A percentile compares a stretch with the other conserved stretches of the same genome.
phyloP scores from a whole-genome alignment of 1,140 invertebrate genomes.

The Drosophila teissieri region DNA sequence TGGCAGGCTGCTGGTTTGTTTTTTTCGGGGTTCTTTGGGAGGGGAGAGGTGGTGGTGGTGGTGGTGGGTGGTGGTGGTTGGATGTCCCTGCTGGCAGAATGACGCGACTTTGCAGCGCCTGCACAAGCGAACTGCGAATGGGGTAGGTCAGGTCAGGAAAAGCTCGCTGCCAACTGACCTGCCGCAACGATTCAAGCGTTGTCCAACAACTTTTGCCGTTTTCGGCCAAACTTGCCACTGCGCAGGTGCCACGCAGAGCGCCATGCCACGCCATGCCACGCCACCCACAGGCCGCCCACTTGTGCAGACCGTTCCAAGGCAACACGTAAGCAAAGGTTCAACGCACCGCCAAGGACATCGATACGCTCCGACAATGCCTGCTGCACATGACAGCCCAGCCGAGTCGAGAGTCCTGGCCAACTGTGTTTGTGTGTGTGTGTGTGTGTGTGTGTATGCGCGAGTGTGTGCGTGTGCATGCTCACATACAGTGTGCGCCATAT shows the following conservation, averaged over 20 bases:
- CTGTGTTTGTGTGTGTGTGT: neutral
- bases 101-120: constrained; percentile 52
- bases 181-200: constrained; percentile 55
- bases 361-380: constrained; percentile 53
- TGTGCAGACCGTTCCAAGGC: constrained; percentile 67
- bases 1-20: neutral
- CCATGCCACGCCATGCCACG: neutral
- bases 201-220: constrained; percentile 13
- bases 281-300: neutral
- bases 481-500: neutral
- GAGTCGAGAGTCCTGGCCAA: constrained; percentile 10
- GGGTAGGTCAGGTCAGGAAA: constrained; percentile 64
- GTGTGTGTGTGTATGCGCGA: neutral
- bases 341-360: constrained; percentile 78
- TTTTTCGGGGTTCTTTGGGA: neutral
- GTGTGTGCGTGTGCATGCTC: neutral
- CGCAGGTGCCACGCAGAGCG: constrained; percentile 45
- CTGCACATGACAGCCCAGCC: constrained; percentile 48
- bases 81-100: constrained; percentile 12
- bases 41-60: too few species aligned
- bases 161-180: constrained; percentile 62
- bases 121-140: constrained; percentile 29
- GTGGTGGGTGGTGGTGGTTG: too few species aligned
- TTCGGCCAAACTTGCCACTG: constrained; percentile 26
- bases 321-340: constrained; percentile 71